A percentile compares a stretch with the other conserved stretches of the same genome.
These are phyloP conservation scores for Tenthredo notha DNA, from an alignment of 2,888 invertebrate genomes.

Conservation along the genomic window DNA sequence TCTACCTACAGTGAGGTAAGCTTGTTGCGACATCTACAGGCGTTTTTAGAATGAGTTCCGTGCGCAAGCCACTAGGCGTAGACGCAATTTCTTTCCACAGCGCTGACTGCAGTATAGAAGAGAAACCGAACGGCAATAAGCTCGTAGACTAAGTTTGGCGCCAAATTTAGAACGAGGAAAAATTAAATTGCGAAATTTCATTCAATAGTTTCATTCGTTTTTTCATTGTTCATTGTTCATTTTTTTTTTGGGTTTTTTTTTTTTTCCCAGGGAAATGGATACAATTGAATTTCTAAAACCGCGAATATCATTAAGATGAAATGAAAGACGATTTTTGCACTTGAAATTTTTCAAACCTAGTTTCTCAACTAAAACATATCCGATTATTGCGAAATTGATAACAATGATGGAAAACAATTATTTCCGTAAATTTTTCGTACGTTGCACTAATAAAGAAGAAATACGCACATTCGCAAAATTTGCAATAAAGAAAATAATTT, in stretches of 20 bases:
- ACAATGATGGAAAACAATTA: no score
- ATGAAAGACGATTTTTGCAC: no score
- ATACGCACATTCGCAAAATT: no score
- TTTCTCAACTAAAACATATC: no score
- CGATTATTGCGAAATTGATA: no score
- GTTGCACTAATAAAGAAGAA: no score
- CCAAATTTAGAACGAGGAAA: neutral
- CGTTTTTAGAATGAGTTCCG: neutral
- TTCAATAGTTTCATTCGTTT: neutral
- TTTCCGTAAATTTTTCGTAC: no score
- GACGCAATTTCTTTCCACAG: neutral
- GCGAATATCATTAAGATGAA: neutral
- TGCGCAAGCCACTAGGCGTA: neutral
- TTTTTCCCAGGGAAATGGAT: neutral
- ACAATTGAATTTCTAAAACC: neutral
- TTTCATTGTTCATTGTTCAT: neutral
- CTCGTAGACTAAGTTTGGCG: neutral
- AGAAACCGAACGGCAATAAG: neutral
- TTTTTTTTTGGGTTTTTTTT: neutral
- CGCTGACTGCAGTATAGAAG: neutral
- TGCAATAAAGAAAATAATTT: neutral
- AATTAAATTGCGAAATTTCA: neutral
- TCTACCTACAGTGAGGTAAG: neutral
- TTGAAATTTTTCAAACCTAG: no score
- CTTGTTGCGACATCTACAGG: conserved; percentile 6